A percentile compares a stretch with the other conserved stretches of the same genome.
phyloP scores from a whole-genome alignment of 2,888 invertebrate genomes.

The Phymatocera aterrima region DNA sequence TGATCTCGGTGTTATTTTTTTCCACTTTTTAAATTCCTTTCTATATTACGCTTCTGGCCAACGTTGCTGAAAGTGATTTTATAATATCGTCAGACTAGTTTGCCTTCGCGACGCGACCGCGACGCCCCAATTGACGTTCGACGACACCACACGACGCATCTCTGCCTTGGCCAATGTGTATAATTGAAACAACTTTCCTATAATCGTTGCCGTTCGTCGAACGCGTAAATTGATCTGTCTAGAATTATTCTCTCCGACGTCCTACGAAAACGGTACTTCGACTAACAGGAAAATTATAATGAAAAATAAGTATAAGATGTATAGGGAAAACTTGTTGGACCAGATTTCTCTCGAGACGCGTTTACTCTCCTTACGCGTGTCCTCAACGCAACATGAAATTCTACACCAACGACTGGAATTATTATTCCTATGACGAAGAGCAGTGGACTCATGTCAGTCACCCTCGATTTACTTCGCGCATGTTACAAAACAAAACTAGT shows the following conservation, averaged over 20 bases:
- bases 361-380: too few species aligned
- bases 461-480: too few species aligned
- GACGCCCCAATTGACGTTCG: not conserved
- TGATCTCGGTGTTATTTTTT: not conserved
- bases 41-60: too few species aligned
- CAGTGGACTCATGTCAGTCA: too few species aligned
- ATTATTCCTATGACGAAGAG: too few species aligned
- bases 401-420: too few species aligned
- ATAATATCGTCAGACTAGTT: slow-evolving; percentile 3
- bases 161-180: not conserved
- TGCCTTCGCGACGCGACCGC: not conserved
- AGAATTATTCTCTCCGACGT: not conserved
- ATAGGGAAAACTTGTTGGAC: not conserved
- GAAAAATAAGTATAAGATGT: not conserved
- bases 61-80: not conserved
- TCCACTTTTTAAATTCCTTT: not conserved
- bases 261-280: not conserved
- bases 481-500: too few species aligned
- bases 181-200: slow-evolving; percentile 28
- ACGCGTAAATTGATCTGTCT: slow-evolving; percentile 4
- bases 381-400: too few species aligned
- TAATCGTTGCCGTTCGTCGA: slow-evolving; percentile 6
- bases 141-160: not conserved
- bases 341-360: too few species aligned
- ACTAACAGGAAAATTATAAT: not conserved